A percentile compares a stretch with the other conserved stretches of the same genome.
phyloP scores from a whole-genome alignment of 1,140 invertebrate genomes.

The Melitaea cinxia region DNA sequence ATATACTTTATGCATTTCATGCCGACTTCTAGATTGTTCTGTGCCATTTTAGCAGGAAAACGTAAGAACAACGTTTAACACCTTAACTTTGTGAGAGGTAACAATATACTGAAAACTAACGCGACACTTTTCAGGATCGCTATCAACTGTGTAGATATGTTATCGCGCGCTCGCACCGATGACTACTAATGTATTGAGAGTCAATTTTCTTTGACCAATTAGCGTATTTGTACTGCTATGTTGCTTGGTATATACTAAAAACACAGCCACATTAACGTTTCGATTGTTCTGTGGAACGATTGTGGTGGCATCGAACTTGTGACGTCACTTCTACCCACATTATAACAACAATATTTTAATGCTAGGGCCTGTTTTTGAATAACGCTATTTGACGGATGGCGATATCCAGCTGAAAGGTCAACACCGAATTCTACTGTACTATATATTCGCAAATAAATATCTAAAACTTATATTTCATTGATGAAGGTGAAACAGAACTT shows the following conservation, averaged over 20 bases:
- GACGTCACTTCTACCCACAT: conserved; percentile 25
- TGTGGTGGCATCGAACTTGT: conserved; percentile 19
- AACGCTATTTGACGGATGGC: no score
- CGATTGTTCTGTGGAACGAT: conserved; percentile 6
- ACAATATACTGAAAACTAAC: conserved; percentile 42
- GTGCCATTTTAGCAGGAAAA: conserved; percentile 74
- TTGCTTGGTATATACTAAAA: conserved; percentile 44
- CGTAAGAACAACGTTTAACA: conserved; percentile 12
- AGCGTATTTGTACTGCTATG: conserved; percentile 37
- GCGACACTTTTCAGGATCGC: conserved; percentile 36
- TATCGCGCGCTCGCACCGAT: conserved; percentile 42
- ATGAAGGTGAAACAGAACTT: no score
- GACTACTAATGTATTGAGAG: conserved; percentile 47
- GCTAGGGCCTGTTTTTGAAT: no score
- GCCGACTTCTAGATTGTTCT: conserved; percentile 85
- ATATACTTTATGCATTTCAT: conserved; percentile 93
- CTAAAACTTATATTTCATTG: no score
- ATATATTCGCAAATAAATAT: no score
- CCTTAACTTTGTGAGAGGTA: conserved; percentile 27
- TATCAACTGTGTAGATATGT: conserved; percentile 61
- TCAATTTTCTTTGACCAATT: conserved; percentile 60
- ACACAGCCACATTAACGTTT: conserved; percentile 28
- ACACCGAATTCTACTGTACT: no score
- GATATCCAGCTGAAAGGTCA: no score
- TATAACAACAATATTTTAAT: neutral